Conservation (phyloP, 2,888 invertebrate genomes). For the Aporophyla nigra region DNA sequence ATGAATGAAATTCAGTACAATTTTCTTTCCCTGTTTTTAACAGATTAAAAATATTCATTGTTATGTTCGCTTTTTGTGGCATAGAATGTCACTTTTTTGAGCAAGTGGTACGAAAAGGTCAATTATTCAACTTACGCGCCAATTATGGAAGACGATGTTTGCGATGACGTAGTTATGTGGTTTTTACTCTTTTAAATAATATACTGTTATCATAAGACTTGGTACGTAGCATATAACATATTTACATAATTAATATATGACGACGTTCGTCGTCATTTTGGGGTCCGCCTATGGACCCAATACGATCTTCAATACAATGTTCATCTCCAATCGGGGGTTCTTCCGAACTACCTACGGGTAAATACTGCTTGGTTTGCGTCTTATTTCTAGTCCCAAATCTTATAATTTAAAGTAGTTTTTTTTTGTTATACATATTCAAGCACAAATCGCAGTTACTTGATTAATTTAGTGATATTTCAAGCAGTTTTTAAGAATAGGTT, state of each 20-base stretch:
- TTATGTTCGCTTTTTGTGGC: too few species aligned
- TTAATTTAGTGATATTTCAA: neutral
- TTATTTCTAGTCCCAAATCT: neutral
- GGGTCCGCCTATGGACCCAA: neutral
- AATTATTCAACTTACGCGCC: neutral
- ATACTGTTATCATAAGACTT: neutral
- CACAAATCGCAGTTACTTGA: neutral
- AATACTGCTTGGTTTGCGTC: neutral
- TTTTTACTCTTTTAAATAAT: neutral
- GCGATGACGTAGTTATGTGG: neutral
- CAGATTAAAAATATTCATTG: too few species aligned
- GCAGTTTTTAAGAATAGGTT: neutral
- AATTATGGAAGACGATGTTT: neutral
- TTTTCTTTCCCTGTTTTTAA: too few species aligned
- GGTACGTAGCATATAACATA: neutral
- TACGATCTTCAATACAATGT: too few species aligned
- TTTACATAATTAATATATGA: neutral
- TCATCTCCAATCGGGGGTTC: neutral
- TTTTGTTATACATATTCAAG: neutral
- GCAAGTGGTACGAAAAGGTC: too few species aligned
- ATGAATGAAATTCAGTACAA: too few species aligned
- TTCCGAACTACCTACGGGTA: neutral
- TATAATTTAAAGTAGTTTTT: neutral
- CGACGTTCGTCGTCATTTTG: neutral
- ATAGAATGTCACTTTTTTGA: too few species aligned